A percentile compares a stretch with the other conserved stretches of the same genome.
Conservation (phyloP, 1,140 invertebrate genomes). For the Anastrepha ludens region DNA sequence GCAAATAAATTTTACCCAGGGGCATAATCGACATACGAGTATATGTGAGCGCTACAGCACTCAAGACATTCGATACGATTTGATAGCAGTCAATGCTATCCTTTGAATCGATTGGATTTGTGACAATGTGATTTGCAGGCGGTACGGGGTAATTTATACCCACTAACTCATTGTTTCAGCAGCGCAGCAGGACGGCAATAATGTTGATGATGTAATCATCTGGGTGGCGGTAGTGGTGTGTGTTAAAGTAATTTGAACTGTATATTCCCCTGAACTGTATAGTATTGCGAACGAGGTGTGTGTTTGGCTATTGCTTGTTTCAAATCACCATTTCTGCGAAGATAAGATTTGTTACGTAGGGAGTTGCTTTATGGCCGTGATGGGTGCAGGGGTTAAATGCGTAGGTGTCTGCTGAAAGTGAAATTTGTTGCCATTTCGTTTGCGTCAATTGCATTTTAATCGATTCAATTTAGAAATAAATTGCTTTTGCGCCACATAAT, state of each 20-base stretch:
- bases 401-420: slow-evolving; percentile 50
- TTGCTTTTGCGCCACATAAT: slow-evolving; percentile 63
- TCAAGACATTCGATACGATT: slow-evolving; percentile 30
- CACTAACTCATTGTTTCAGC: slow-evolving; percentile 12
- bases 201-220: slow-evolving; percentile 52
- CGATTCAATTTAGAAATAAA: slow-evolving; percentile 74
- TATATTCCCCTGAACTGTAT: background rate
- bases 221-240: background rate
- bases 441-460: slow-evolving; percentile 72
- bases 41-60: background rate
- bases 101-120: slow-evolving; percentile 32
- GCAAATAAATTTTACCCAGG: slow-evolving; percentile 74
- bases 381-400: slow-evolving; percentile 52
- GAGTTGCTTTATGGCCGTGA: slow-evolving; percentile 68
- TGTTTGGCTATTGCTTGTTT: slow-evolving; percentile 4
- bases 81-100: slow-evolving; percentile 14
- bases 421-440: slow-evolving; percentile 54
- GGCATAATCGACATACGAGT: slow-evolving; percentile 69
- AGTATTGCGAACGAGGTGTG: background rate
- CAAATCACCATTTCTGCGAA: slow-evolving; percentile 31
- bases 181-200: slow-evolving; percentile 45
- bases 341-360: slow-evolving; percentile 27
- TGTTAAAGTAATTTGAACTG: background rate
- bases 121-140: slow-evolving; percentile 47
- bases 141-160: slow-evolving; percentile 40